A percentile compares a stretch with the other conserved stretches of the same genome.
These are phyloP conservation scores for Pterobdella sp. DNA, from an alignment of 2,888 invertebrate genomes.

Conservation along the genomic window DNA sequence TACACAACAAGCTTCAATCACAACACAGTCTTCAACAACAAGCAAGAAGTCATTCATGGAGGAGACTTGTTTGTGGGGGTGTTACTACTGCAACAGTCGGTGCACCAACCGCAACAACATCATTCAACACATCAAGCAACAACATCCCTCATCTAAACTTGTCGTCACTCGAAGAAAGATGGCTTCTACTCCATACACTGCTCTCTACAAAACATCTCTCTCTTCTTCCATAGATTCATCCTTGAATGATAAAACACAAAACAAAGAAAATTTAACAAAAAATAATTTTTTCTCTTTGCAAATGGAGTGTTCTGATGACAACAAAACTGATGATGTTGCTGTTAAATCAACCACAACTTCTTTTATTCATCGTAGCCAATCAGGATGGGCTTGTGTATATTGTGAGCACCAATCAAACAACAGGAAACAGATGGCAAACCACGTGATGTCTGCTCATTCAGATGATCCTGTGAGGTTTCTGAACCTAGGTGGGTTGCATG, in stretches of 20 bases:
- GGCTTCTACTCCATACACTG: neutral
- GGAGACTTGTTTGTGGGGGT: conserved; percentile 31
- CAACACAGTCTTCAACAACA: conserved; percentile 1
- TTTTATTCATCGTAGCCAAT: neutral
- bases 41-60: neutral
- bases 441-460: conserved; percentile 15
- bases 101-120: conserved; percentile 25
- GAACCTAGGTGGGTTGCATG: neutral
- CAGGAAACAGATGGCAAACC: conserved; percentile 19
- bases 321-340: neutral
- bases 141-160: conserved; percentile 29
- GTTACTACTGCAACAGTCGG: conserved; percentile 33
- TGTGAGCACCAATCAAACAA: conserved; percentile 3
- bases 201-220: neutral
- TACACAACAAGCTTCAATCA: neutral
- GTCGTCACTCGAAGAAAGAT: conserved; percentile 30
- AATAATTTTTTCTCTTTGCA: neutral
- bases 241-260: neutral
- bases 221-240: neutral
- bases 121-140: conserved; percentile 30
- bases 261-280: neutral
- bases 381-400: conserved; percentile 19
- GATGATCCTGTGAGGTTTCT: conserved; percentile 15
- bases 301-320: neutral
- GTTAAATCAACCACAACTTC: neutral